A percentile compares a stretch with the other conserved stretches of the same genome.
Conservation (phyloP, 1,140 invertebrate genomes). For the Pachyrhynchus sulphureomaculatus region DNA sequence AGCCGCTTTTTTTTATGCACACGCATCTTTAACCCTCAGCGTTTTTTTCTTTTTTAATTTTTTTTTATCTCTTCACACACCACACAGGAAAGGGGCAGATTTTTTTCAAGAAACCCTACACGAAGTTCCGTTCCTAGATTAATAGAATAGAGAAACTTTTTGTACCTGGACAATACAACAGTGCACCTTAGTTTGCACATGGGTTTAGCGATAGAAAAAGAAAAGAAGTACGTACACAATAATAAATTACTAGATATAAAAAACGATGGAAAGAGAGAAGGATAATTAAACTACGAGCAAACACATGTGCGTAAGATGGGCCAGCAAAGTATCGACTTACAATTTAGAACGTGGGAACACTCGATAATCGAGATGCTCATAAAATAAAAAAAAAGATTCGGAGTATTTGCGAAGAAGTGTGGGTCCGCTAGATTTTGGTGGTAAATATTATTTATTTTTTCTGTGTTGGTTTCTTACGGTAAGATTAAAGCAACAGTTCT, state of each 20-base stretch:
- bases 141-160: slow-evolving; percentile 45
- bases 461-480: not conserved
- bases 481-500: not conserved
- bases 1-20: slow-evolving; percentile 48
- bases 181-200: slow-evolving; percentile 46
- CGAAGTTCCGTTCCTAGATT: slow-evolving; percentile 49
- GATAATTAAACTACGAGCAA: slow-evolving; percentile 18
- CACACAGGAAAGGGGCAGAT: slow-evolving; percentile 49
- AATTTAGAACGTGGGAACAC: slow-evolving; percentile 12
- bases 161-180: slow-evolving; percentile 46
- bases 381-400: slow-evolving; percentile 17
- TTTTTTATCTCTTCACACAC: too few species aligned
- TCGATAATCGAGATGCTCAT: slow-evolving; percentile 7
- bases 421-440: slow-evolving; percentile 6
- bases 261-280: not conserved
- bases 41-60: slow-evolving; percentile 42
- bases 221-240: not conserved
- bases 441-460: slow-evolving; percentile 14
- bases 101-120: slow-evolving; percentile 48
- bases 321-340: slow-evolving; percentile 28
- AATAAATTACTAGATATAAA: not conserved
- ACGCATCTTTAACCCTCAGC: slow-evolving; percentile 40
- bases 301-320: slow-evolving; percentile 29
- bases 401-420: slow-evolving; percentile 17
- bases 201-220: slow-evolving; percentile 14